Conservation (phyloP, 2,888 invertebrate genomes). For the Drosophila monieri region DNA sequence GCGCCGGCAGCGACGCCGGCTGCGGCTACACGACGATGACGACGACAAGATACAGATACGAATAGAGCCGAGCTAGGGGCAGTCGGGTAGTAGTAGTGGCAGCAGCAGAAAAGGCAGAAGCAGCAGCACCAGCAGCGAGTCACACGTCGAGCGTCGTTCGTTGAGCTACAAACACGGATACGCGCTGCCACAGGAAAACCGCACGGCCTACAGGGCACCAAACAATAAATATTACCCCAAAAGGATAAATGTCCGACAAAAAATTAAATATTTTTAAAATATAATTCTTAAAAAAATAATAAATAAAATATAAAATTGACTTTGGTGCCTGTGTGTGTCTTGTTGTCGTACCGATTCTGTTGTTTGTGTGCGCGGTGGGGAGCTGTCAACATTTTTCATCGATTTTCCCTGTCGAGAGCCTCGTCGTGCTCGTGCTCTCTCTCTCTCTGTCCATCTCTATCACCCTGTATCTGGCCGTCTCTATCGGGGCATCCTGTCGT, state of each 20-base stretch:
- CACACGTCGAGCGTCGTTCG: slow-evolving; percentile 51
- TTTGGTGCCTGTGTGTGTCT: slow-evolving; percentile 38
- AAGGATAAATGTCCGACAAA: slow-evolving; percentile 1
- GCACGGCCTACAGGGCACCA: slow-evolving; percentile 36
- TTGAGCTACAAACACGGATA: slow-evolving; percentile 53
- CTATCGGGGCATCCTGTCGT: slow-evolving; percentile 27
- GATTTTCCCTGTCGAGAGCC: slow-evolving; percentile 60
- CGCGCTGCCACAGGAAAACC: slow-evolving; percentile 42
- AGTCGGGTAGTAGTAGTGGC: slow-evolving; percentile 67
- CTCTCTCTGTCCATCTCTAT: slow-evolving; percentile 11
- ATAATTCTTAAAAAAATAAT: not conserved
- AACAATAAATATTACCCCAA: slow-evolving; percentile 1
- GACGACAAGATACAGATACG: slow-evolving; percentile 12
- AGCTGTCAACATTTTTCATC: slow-evolving; percentile 60
- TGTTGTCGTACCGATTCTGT: slow-evolving; percentile 32
- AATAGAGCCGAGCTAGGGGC: slow-evolving; percentile 27
- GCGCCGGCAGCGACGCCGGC: slow-evolving; percentile 42
- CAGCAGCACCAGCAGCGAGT: slow-evolving; percentile 63
- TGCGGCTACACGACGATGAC: slow-evolving; percentile 39
- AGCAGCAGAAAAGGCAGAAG: slow-evolving; percentile 58
- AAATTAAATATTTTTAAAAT: not conserved
- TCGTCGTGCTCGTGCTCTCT: slow-evolving; percentile 35
- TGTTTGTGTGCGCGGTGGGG: slow-evolving; percentile 37
- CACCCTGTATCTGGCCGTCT: slow-evolving; percentile 3
- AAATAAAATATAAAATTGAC: slow-evolving; percentile 6